Evolutionary conservation across 2,113 vertebrate genomes (phyloP), one percentile per base, ranked within the genome.

Genomic region (Eublepharis macularius): DNA sequence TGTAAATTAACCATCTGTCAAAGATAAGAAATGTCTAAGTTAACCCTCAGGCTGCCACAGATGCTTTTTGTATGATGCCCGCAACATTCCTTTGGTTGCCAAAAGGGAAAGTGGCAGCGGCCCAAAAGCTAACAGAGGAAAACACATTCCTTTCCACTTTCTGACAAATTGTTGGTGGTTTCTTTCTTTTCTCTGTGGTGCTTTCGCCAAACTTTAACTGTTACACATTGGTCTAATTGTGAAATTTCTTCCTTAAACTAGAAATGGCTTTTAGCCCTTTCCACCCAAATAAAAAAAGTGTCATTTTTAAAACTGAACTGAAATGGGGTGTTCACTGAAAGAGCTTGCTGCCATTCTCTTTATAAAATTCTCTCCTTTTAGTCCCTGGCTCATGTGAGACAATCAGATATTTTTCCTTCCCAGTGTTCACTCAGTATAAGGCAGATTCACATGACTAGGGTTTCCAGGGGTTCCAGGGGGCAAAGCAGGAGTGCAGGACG

Each of bases 1-100:
- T 73, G 9, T 88, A 89, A 94, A 90, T 89, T 89, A 92, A 92
- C 88, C 88, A 90, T 92, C 87, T 93, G 81, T 87, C 92, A 92
- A 86, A 91, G 88, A 93, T 82, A 89, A 94, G 66, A 85, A 93
- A 70, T 89, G 36, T 90, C 88, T 73, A 1, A 60, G 79, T 93
- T 92, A 92, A 92, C 83, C 89, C 81, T 86, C 75, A 82, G 83
- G 80, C 54, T 91, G 78, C 77, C 90, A 86, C 51, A 65, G n/a
- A 36, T 88, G 91, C 85, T 86, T 84, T n/a, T 90, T 93, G 32
- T 84, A 68, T 34, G 60, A 83, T 85, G 69, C 80, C 83, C 86
- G 86, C 47, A 89, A 81, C 83, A 86, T 91, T 91, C 26, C 66
- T 91, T 91, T 57, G 6, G 43, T 92, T 92, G 88, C 84, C 89